These are phyloP conservation scores for Herpetotheres cachinnans DNA, from an alignment of 2,113 vertebrate genomes.

Conservation along the genomic window DNA sequence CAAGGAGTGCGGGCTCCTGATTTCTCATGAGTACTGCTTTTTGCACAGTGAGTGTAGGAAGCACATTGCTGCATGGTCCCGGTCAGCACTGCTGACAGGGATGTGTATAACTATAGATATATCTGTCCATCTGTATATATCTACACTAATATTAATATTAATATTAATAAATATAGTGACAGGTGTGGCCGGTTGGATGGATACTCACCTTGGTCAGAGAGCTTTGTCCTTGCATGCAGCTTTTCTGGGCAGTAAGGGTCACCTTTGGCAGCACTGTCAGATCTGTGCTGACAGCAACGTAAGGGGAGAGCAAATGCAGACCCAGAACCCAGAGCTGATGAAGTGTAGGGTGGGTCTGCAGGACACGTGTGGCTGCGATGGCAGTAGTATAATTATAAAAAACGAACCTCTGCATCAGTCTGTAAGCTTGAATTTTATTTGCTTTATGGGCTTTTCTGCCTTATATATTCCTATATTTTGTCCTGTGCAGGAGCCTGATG, in stretches of 20 bases:
- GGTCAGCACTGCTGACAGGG: background rate
- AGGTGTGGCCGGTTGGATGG: background rate
- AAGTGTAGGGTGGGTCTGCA: background rate
- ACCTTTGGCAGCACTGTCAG: background rate
- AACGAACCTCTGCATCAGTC: background rate
- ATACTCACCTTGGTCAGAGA: background rate
- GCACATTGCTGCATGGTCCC: background rate
- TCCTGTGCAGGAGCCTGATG: background rate
- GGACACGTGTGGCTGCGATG: rapidly evolving
- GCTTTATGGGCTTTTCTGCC: background rate
- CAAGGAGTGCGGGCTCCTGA: background rate
- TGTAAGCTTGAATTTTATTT: background rate
- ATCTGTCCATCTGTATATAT: rapidly evolving
- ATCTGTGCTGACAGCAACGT: background rate
- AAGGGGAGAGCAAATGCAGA: background rate
- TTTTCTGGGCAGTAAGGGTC: background rate
- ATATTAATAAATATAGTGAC: background rate
- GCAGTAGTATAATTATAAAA: background rate
- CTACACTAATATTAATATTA: no score
- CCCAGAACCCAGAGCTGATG: background rate
- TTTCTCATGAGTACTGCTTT: background rate
- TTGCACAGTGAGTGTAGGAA: background rate
- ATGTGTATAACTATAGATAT: background rate
- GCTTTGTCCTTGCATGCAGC: background rate
- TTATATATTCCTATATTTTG: background rate